Conservation (phyloP, 2,888 invertebrate genomes). For the Eilema sororculum region DNA sequence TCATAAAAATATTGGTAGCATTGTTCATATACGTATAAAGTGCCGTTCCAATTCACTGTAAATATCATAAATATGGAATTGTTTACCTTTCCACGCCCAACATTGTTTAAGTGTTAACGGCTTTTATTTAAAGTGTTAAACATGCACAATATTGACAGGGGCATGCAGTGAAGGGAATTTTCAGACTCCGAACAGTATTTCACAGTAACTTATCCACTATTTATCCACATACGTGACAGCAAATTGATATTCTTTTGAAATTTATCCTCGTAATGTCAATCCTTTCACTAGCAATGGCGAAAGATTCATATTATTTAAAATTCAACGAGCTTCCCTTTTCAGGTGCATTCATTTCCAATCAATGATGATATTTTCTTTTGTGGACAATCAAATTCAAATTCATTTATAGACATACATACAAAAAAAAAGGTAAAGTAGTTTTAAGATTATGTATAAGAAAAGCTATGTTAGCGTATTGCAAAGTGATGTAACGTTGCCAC, state of each 20-base stretch:
- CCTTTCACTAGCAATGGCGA: background rate
- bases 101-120: conserved; percentile 45
- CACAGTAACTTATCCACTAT: conserved; percentile 14
- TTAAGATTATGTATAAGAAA: no score
- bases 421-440: no score
- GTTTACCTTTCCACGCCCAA: conserved; percentile 49
- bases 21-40: conserved; percentile 43
- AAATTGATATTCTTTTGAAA: background rate
- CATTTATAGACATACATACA: no score
- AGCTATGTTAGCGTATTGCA: no score
- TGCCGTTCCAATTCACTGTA: conserved; percentile 39
- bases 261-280: background rate
- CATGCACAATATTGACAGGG: conserved; percentile 6
- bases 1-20: conserved; percentile 44
- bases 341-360: no score
- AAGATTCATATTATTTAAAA: no score
- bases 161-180: conserved; percentile 12
- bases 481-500: no score
- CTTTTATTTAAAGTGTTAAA: conserved; percentile 35
- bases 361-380: no score
- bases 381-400: no score
- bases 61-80: conserved; percentile 47
- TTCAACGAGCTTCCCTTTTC: no score
- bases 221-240: background rate
- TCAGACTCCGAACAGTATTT: conserved; percentile 6